Conservation (phyloP, 2,797 vertebrate genomes). For the Micropoecilia bifurca region DNA sequence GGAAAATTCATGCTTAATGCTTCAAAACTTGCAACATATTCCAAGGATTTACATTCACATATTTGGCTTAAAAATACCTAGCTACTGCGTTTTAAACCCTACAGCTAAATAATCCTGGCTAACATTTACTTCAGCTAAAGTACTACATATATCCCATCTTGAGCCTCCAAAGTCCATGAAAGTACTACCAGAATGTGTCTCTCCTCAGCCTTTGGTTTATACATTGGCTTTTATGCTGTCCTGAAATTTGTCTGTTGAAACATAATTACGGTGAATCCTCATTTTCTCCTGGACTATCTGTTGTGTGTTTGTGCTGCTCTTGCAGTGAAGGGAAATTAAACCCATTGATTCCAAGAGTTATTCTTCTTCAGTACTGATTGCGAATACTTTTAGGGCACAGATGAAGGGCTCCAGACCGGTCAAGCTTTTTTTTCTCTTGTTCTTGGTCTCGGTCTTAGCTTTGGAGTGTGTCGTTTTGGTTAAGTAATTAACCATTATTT, state of each 20-base stretch:
- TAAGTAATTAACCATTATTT: no score
- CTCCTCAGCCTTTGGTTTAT: background rate
- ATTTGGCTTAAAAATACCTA: background rate
- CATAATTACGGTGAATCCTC: background rate
- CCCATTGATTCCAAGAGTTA: background rate
- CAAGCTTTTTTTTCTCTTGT: no score
- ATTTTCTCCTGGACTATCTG: background rate
- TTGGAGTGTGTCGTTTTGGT: no score
- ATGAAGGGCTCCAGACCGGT: background rate
- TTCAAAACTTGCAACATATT: background rate
- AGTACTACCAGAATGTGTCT: background rate
- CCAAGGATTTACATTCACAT: background rate
- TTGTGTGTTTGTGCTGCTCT: background rate
- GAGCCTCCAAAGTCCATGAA: background rate
- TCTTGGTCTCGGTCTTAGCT: no score
- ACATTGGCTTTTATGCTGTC: background rate
- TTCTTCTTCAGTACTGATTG: background rate
- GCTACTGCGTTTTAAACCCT: background rate
- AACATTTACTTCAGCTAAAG: background rate
- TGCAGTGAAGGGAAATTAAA: background rate
- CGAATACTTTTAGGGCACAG: background rate
- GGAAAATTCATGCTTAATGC: background rate
- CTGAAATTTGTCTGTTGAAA: background rate
- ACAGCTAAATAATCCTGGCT: background rate
- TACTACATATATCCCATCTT: background rate